A percentile compares a stretch with the other conserved stretches of the same genome.
Evolutionary conservation across 2,888 invertebrate genomes (phyloP).

Genomic region (Parnassius glacialis): DNA sequence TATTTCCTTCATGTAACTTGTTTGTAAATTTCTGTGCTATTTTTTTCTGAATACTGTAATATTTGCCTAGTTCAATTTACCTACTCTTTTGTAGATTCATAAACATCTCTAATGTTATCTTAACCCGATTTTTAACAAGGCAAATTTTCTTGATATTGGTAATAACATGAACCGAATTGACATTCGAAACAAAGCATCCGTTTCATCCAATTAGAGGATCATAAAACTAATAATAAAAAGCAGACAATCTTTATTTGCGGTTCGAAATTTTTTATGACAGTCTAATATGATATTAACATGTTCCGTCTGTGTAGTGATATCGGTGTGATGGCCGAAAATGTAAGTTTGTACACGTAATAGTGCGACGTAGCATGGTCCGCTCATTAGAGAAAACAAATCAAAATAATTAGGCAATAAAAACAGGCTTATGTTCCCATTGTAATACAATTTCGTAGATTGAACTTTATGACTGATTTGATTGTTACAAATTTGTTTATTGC

Average conservation of each 20-base stretch:
- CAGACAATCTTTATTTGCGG: constrained; percentile 33
- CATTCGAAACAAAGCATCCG: constrained; percentile 57
- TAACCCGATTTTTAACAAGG: constrained; percentile 15
- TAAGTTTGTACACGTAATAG: constrained; percentile 41
- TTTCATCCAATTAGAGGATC: constrained; percentile 63
- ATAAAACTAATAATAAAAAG: constrained; percentile 60
- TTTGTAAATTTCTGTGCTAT: no score
- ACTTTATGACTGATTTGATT: constrained; percentile 64
- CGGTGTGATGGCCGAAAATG: constrained; percentile 19
- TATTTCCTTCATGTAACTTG: no score
- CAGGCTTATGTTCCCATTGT: constrained; percentile 62
- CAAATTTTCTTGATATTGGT: constrained; percentile 20
- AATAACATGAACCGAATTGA: constrained; percentile 42
- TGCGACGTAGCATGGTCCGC: constrained; percentile 55
- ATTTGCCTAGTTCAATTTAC: no score
- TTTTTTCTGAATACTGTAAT: no score
- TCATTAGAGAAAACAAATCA: constrained; percentile 77
- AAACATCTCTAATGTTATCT: background rate
- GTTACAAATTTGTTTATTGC: constrained; percentile 74
- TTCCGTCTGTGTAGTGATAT: constrained; percentile 30
- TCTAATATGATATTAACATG: constrained; percentile 28
- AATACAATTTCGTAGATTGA: constrained; percentile 64
- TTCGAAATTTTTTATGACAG: constrained; percentile 1
- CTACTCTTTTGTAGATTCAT: no score
- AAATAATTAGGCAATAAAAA: constrained; percentile 75